A percentile compares a stretch with the other conserved stretches of the same genome.
Evolutionary conservation across 1,140 invertebrate species (phyloP).

Genomic region (Periplaneta americana): DNA sequence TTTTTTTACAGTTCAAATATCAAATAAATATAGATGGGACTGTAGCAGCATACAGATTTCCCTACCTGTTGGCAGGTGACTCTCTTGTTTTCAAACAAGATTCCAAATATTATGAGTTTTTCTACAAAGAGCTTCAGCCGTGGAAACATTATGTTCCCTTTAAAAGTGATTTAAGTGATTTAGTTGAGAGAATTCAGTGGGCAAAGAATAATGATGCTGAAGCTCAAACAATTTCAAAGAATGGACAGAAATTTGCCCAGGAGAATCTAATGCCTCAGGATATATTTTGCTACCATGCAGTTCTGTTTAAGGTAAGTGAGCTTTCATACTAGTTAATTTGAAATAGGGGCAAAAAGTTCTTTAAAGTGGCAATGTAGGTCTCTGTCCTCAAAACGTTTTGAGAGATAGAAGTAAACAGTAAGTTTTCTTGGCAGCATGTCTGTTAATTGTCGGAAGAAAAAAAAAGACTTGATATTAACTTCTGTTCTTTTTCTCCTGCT

Average conservation of each 20-base stretch:
- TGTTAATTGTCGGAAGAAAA: too few relatives aligned
- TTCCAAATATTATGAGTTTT: constrained; percentile 92
- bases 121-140: constrained; percentile 73
- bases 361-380: background rate
- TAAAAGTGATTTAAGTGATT: constrained; percentile 71
- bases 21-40: constrained; percentile 93
- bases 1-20: constrained; percentile 87
- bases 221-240: constrained; percentile 61
- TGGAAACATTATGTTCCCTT: constrained; percentile 82
- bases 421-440: background rate
- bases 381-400: background rate
- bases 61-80: constrained; percentile 83
- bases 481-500: background rate
- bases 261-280: constrained; percentile 77
- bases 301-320: constrained; percentile 62
- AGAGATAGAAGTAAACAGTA: background rate
- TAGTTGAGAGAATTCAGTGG: constrained; percentile 76
- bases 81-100: constrained; percentile 88
- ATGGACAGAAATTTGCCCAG: constrained; percentile 67
- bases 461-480: background rate
- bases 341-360: background rate
- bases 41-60: constrained; percentile 91
- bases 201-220: constrained; percentile 70
- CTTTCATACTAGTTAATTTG: background rate
- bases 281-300: constrained; percentile 85